Evolutionary conservation across 2,113 vertebrate genomes (phyloP), one percentile per base, ranked within the genome.

Genomic region (Talpa occidentalis): DNA sequence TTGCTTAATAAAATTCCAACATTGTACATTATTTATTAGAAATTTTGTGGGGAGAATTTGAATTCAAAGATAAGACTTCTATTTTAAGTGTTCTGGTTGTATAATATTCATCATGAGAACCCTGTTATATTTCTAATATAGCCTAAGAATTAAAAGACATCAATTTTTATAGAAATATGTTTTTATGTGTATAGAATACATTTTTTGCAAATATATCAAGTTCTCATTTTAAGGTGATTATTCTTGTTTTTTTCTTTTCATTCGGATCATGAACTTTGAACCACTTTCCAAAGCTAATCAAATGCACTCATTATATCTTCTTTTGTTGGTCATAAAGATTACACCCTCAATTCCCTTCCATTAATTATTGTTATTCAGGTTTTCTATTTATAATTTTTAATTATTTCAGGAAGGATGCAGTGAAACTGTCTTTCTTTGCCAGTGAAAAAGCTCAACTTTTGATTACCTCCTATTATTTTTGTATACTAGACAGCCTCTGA

Each of bases 321-420:
- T 62, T 79, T 67, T 8, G 44, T 85, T 73, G 22, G 9, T 77
- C 70, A 56, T 62, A 14, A 64, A 21, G 19, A 49, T 30, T 8
- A 67, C 22, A 62, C 2, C 37, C 90, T 59, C 78, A 73, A 74
- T 87, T 92, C 6, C 26, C 32, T 76, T 89, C 10, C 19, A 15
- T 26, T 80, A 54, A 90, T 88, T 72, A 67, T 84, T 42, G 78
- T 40, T 56, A 40, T 40, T 85, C 42, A 77, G 19, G 90, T 96
- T 10, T 69, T 37, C 42, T 76, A 37, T 69, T 90, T 90, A 69
- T 1, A 64, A 59, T n/a, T 85, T 54, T 49, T 32, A 86, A 91
- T 64, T 60, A 94, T 83, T 56, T 94, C 60, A 72, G 42, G 56
- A 56, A 83, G 28, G 59, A 73, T 32, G 87, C 52, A 11, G 2